Percentiles rank a stretch among this genome's conserved stretches.
Conservation (phyloP, 2,797 vertebrate species). For the Falco berigora region DNA sequence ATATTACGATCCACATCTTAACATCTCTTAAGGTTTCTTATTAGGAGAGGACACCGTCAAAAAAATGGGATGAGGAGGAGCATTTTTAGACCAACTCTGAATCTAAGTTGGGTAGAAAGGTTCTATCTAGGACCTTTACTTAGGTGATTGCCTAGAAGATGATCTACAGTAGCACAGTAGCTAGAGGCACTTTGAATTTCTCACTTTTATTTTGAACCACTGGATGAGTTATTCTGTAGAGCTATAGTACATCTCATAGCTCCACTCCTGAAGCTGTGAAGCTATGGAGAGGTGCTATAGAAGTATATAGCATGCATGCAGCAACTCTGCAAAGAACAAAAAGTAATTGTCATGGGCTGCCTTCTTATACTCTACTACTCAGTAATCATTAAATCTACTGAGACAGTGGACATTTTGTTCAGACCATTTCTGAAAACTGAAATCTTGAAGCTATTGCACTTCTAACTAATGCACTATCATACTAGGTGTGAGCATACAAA, state of each 20-base stretch:
- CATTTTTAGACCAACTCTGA: background rate
- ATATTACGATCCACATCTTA: background rate
- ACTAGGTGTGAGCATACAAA: background rate
- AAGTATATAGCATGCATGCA: background rate
- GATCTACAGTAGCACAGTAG: background rate
- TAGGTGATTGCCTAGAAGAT: background rate
- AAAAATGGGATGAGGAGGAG: background rate
- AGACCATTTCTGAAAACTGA: background rate
- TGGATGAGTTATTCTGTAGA: background rate
- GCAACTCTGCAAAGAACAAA: background rate
- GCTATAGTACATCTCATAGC: background rate
- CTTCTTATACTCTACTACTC: background rate
- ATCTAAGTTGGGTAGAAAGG: background rate
- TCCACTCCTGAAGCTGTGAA: background rate
- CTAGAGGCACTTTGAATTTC: background rate
- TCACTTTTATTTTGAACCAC: background rate
- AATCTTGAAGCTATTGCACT: background rate
- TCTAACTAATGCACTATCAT: background rate
- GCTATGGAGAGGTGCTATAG: background rate
- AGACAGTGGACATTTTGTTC: background rate
- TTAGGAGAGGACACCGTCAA: background rate
- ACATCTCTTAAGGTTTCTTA: background rate
- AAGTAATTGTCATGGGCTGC: background rate
- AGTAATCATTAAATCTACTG: background rate
- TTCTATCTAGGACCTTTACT: background rate